Evolutionary conservation across 2,797 vertebrate genomes (phyloP), one percentile per base, ranked within the genome.

Genomic region (Eptatretus atami): DNA sequence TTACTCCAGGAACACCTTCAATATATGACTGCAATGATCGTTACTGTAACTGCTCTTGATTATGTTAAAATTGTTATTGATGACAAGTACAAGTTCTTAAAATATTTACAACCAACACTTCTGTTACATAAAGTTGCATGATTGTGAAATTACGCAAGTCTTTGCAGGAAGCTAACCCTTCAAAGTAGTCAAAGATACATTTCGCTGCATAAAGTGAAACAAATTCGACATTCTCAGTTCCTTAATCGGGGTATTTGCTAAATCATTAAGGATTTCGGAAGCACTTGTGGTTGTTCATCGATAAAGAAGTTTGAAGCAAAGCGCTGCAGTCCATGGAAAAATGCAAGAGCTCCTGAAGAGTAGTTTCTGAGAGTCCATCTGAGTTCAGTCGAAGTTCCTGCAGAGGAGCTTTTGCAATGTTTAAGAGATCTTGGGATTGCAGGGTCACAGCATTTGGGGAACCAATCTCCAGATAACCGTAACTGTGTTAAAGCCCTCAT

Each of bases 211-310:
- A 61, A n/a, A n/a, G n/a, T n/a, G 57, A 10, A 61, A 25, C 57
- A 61, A n/a, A n/a, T 25, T n/a, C 9, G n/a, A 9, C 25, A 25
- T 61, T 25, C 25, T n/a, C n/a, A 61, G 25, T 25, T 61, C 57
- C n/a, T n/a, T n/a, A 9, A 61, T 25, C 9, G n/a, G n/a, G n/a
- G 57, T 61, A n/a, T 61, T 61, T 10, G n/a, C 25, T 61, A 61
- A 61, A 61, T 61, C 57, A 12, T n/a, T n/a, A 25, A 61, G 57
- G 25, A 61, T 25, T 61, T 61, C n/a, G 57, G 25, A 61, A 61
- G 25, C 25, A 61, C 12, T 10, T n/a, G n/a, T 25, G 57, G 57
- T n/a, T 12, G n/a, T 2, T 61, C 9, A 61, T 61, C 57, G 9
- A 61, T 12, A 25, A 25, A n/a, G 25, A 61, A 12, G 57, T 12